These are phyloP conservation scores for Mystacides longicornis DNA, from an alignment of 2,888 invertebrate species.

Conservation along the genomic window DNA sequence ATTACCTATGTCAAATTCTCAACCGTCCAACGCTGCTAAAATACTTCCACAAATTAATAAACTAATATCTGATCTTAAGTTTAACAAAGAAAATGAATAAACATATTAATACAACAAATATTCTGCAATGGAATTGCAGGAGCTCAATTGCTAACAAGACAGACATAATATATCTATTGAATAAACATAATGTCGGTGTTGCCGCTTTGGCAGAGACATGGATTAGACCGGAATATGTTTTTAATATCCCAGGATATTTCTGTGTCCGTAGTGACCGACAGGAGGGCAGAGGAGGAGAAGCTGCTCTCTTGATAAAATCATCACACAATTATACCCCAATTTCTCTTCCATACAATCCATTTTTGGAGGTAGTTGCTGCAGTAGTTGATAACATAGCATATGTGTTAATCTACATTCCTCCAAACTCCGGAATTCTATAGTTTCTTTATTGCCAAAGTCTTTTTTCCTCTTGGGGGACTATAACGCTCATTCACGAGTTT, in stretches of 20 bases:
- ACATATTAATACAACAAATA: not conserved
- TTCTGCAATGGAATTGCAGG: slow-evolving; percentile 2
- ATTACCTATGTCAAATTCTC: not conserved
- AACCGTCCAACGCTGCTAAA: slow-evolving; percentile 1
- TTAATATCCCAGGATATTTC: not conserved
- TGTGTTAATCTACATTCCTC: not conserved
- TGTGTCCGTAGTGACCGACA: not conserved
- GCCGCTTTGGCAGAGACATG: not conserved
- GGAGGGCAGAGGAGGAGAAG: not conserved
- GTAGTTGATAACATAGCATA: not conserved
- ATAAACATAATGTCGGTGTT: not conserved
- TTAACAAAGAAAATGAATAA: not conserved
- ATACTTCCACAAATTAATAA: not conserved
- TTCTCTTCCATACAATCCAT: not conserved
- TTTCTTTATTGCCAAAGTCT: not conserved
- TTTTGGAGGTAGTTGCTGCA: not conserved
- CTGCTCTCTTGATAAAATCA: not conserved
- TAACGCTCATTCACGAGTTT: not conserved
- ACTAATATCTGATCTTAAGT: not conserved
- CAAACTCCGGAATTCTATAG: not conserved
- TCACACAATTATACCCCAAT: not conserved
- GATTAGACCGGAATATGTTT: not conserved
- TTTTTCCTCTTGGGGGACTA: slow-evolving; percentile 2
- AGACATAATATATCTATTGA: not conserved
- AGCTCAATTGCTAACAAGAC: not conserved